Evolutionary conservation across 2,113 vertebrate genomes (phyloP).

Genomic region (Alosa alosa): DNA sequence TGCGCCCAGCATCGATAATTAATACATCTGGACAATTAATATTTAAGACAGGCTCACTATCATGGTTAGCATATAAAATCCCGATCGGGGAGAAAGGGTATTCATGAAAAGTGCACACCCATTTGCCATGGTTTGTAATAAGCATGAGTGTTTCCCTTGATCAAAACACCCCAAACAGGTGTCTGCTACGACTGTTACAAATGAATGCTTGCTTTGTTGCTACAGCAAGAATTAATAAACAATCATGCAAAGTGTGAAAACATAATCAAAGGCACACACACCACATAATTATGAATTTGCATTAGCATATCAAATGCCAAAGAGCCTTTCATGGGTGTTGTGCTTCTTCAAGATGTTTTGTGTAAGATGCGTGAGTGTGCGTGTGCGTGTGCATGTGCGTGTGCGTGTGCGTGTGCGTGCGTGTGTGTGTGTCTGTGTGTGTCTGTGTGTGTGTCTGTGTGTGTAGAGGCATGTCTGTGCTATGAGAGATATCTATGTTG

Average conservation of each 20-base stretch:
- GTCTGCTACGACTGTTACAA: slow-evolving; percentile 41
- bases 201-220: slow-evolving; percentile 41
- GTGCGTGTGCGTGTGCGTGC: too few relatives aligned
- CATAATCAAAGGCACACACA: slow-evolving; percentile 52
- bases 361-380: slow-evolving; percentile 19
- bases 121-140: slow-evolving; percentile 25
- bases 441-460: neutral
- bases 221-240: slow-evolving; percentile 51
- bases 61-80: neutral
- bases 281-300: slow-evolving; percentile 55
- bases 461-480: neutral
- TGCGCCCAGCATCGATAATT: neutral
- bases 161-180: slow-evolving; percentile 50
- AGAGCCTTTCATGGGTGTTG: slow-evolving; percentile 45
- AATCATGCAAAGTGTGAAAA: slow-evolving; percentile 48
- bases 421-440: neutral
- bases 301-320: slow-evolving; percentile 63
- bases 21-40: slow-evolving; percentile 12
- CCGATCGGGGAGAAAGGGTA: neutral
- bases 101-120: slow-evolving; percentile 7
- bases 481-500: neutral
- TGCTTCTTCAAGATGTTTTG: slow-evolving; percentile 46
- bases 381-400: slow-evolving; percentile 30
- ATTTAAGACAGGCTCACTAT: slow-evolving; percentile 7
- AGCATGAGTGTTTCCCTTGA: slow-evolving; percentile 47